Evolutionary conservation across 2,797 vertebrate species (phyloP).

Genomic region (Zenarchopterus dispar): DNA sequence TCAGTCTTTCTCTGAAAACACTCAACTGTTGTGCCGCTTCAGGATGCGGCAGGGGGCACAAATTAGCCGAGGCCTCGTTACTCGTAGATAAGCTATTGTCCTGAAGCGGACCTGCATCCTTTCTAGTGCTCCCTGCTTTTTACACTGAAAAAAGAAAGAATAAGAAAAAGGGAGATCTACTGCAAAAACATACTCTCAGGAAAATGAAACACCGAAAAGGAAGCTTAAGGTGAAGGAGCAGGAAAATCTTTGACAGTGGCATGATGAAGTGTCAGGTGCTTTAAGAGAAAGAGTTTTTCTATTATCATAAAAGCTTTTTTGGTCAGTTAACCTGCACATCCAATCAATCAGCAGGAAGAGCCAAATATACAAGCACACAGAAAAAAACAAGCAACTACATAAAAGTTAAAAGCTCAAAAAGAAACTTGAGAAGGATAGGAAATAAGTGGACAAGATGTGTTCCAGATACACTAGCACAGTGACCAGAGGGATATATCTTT

Average conservation of each 20-base stretch:
- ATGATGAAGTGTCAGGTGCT: slow-evolving; percentile 70
- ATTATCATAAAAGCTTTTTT: slow-evolving; percentile 78
- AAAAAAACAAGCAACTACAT: slow-evolving; percentile 19
- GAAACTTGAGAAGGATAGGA: slow-evolving; percentile 25
- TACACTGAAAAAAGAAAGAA: slow-evolving; percentile 33
- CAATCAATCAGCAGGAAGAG: slow-evolving; percentile 69
- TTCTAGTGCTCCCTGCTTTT: slow-evolving; percentile 40
- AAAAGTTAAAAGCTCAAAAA: slow-evolving; percentile 48
- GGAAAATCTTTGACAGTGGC: slow-evolving; percentile 63
- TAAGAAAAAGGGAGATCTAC: slow-evolving; percentile 58
- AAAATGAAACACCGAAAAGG: slow-evolving; percentile 62
- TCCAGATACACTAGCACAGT: background rate
- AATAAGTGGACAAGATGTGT: slow-evolving; percentile 46
- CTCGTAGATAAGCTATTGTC: slow-evolving; percentile 77
- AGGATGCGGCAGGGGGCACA: slow-evolving; percentile 79
- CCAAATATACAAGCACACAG: slow-evolving; percentile 31
- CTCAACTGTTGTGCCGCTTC: slow-evolving; percentile 71
- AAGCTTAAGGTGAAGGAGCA: slow-evolving; percentile 62
- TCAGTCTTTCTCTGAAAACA: slow-evolving; percentile 79
- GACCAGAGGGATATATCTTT: slow-evolving; percentile 1
- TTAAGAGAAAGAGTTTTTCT: slow-evolving; percentile 64
- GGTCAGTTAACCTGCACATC: slow-evolving; percentile 70
- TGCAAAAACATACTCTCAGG: slow-evolving; percentile 60
- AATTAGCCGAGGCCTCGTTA: slow-evolving; percentile 76
- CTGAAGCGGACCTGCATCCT: slow-evolving; percentile 60